Conservation (phyloP, 2,888 invertebrate species). For the Tetanocera ferruginea region DNA sequence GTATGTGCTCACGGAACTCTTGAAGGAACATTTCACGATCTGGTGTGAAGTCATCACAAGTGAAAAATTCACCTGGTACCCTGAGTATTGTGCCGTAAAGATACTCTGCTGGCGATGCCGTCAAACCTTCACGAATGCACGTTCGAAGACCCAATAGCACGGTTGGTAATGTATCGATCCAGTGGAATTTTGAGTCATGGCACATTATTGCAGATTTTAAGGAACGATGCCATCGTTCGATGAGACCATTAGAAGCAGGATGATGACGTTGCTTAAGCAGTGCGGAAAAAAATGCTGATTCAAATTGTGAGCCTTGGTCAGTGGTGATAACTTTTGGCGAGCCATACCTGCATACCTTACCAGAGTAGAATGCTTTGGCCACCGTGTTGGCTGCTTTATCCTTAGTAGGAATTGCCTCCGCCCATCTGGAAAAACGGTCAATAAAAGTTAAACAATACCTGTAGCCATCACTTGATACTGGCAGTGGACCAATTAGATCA, state of each 20-base stretch:
- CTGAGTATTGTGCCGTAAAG: constrained; percentile 31
- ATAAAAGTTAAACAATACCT: constrained; percentile 16
- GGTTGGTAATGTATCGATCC: constrained; percentile 33
- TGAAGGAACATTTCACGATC: constrained; percentile 9
- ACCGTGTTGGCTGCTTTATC: constrained; percentile 37
- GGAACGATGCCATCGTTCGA: constrained; percentile 40
- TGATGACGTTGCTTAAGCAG: constrained; percentile 35
- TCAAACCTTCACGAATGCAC: not conserved
- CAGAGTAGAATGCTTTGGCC: constrained; percentile 33
- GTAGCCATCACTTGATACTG: not conserved
- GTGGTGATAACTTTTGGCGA: constrained; percentile 38
- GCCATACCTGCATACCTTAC: constrained; percentile 40
- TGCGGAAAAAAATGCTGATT: constrained; percentile 34
- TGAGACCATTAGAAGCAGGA: constrained; percentile 41
- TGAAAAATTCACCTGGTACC: constrained; percentile 34
- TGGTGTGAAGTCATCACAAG: constrained; percentile 1
- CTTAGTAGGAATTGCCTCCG: constrained; percentile 37
- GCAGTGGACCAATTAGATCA: constrained; percentile 26
- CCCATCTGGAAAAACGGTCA: constrained; percentile 20
- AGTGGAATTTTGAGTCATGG: constrained; percentile 27
- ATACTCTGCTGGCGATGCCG: constrained; percentile 34
- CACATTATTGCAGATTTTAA: constrained; percentile 39
- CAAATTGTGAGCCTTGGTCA: constrained; percentile 44
- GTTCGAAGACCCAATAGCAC: constrained; percentile 22
- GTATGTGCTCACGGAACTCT: constrained; percentile 23